Evolutionary conservation across 2,888 invertebrate genomes (phyloP), one percentile per base, ranked within the genome.

Genomic region (Girardia tigrina): DNA sequence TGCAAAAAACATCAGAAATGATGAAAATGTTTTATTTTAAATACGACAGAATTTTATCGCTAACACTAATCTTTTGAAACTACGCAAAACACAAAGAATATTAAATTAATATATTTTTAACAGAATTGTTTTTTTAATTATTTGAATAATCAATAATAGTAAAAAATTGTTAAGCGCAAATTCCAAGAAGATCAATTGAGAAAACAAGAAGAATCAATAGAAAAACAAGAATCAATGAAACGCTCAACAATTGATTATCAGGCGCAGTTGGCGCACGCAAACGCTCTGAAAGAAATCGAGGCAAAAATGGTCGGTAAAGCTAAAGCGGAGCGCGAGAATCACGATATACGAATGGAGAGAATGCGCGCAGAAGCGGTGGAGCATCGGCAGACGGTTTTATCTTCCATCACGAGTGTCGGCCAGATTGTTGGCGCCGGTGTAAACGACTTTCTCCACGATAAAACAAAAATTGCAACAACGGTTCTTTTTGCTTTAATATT

Each of bases 171-270:
- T n/a, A n/a, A n/a, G n/a, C 78, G 36, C 8, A 36, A 36, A 79
- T 90, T 92, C 80, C 92, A 95, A 82, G 97, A 97, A 78, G 97
- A 98, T 80, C 92, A 91, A 82, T 85, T 98, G 4, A 88, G 89
- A 79, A 90, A 36, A 36, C 74, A 74, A 72, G 98, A 99, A 85
- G 97, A 98, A 82, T 95, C 95, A 72, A 91, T 97, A 0, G 90
- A 91, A 0, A 94, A 94, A 81, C 98, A 99, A 83, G 98, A 99
- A 85, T 90, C 91, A 0, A 89, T 98, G 88, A 88, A 93, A 28
- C 83, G 84, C 83, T 81, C 85, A 85, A 74, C 74, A 12, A 90
- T 97, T 80, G 94, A 97, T 82, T 92, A 95, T 83, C 95, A 98
- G 84, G 91, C 95, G 88, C 91, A 94, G 77, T 84, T 94, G 79